A percentile compares a stretch with the other conserved stretches of the same genome.
Evolutionary conservation across 92 coral and sea anemone species (phyloP).

Genomic region (Porites evermanni): DNA sequence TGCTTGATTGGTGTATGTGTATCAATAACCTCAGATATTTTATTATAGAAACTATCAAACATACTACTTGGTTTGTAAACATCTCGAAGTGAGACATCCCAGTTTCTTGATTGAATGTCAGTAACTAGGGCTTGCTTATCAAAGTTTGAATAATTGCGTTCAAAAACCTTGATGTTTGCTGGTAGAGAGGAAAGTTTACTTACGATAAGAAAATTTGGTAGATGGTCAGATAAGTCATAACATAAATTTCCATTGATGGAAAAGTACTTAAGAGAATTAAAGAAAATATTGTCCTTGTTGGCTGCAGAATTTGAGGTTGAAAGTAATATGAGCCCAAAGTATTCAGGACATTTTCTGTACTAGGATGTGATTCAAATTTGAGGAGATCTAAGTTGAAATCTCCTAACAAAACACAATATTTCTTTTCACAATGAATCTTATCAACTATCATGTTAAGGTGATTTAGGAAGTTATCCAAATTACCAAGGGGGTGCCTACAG

Average conservation of each 20-base stretch:
- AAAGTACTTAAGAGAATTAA: conserved; percentile 15
- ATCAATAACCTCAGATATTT: not conserved
- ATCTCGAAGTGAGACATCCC: not conserved
- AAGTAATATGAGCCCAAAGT: not conserved
- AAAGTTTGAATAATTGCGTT: conserved; percentile 30
- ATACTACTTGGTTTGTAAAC: not conserved
- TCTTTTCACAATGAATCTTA: not conserved
- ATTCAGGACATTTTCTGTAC: conserved; percentile 4
- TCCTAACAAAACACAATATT: conserved; percentile 6
- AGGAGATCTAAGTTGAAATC: not conserved
- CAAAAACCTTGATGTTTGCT: conserved; percentile 7
- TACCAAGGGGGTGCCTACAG: no score
- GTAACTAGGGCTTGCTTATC: conserved; percentile 12
- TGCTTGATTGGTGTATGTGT: not conserved
- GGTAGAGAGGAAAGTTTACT: conserved; percentile 34
- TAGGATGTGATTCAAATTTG: not conserved
- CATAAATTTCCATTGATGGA: conserved; percentile 26
- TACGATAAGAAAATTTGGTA: conserved; percentile 40
- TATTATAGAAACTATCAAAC: conserved; percentile 13
- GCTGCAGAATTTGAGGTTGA: no score
- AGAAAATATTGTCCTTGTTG: not conserved
- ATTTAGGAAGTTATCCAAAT: no score
- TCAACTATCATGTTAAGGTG: no score
- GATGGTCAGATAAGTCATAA: conserved; percentile 31
- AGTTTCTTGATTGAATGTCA: conserved; percentile 10